Conservation (phyloP, 1,140 invertebrate species). For the Coboldia fuscipes region DNA sequence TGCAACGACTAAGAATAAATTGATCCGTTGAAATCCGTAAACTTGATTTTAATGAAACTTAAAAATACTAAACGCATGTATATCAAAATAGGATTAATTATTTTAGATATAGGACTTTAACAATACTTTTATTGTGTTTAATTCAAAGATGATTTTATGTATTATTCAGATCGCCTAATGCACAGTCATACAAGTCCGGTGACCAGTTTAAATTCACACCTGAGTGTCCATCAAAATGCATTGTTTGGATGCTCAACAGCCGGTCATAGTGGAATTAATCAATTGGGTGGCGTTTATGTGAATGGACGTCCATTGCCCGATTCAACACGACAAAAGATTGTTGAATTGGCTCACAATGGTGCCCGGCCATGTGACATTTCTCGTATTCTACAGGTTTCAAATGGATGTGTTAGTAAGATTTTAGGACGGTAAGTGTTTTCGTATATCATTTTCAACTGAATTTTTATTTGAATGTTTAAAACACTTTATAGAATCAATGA, state of each 20-base stretch:
- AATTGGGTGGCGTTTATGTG: constrained; percentile 94
- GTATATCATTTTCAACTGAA: neutral
- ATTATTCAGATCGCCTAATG: constrained; percentile 16
- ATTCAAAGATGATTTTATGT: too few relatives aligned
- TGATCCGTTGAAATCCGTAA: too few relatives aligned
- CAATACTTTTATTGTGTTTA: too few relatives aligned
- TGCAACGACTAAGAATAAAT: too few relatives aligned
- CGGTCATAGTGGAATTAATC: constrained; percentile 93
- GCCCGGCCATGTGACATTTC: constrained; percentile 96
- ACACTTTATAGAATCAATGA: too few relatives aligned
- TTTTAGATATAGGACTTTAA: too few relatives aligned
- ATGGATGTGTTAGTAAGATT: constrained; percentile 89
- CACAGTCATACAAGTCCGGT: constrained; percentile 20
- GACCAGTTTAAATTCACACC: too few relatives aligned
- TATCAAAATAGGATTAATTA: too few relatives aligned
- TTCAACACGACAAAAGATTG: constrained; percentile 85
- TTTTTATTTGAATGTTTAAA: neutral
- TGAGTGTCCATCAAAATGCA: constrained; percentile 34
- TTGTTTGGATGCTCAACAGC: constrained; percentile 54
- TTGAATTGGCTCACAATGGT: constrained; percentile 90
- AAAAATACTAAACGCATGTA: too few relatives aligned
- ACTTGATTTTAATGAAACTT: too few relatives aligned
- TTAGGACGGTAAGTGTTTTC: constrained; percentile 55
- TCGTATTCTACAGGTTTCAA: constrained; percentile 87
- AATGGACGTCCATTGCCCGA: constrained; percentile 93